Conservation (phyloP, 2,888 invertebrate species). For the Spilosoma lubricipeda region DNA sequence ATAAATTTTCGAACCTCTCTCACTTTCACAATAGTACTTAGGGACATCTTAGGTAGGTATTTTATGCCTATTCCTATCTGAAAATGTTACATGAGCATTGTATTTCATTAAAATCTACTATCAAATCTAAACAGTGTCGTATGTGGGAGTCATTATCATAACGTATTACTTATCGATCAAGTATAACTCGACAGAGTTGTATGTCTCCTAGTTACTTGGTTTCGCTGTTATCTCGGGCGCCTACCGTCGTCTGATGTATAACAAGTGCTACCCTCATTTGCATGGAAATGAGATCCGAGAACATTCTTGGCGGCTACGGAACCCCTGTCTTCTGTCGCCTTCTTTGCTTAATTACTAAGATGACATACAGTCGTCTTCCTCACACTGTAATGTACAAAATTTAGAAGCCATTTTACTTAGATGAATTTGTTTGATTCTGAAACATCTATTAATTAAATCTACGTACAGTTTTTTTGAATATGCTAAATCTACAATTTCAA, state of each 20-base stretch:
- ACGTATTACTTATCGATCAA: constrained; percentile 62
- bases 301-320: constrained; percentile 73
- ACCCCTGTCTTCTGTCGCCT: constrained; percentile 79
- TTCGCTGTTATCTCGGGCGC: constrained; percentile 58
- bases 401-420: constrained; percentile 21
- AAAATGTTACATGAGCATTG: constrained; percentile 8
- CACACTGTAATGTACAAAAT: constrained; percentile 47
- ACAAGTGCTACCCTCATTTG: constrained; percentile 80
- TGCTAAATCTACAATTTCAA: constrained; percentile 26
- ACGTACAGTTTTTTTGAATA: background rate
- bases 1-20: too few species aligned
- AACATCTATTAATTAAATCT: background rate
- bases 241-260: constrained; percentile 67
- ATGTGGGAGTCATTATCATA: constrained; percentile 53
- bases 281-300: constrained; percentile 84
- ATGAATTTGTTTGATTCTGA: background rate
- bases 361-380: constrained; percentile 69
- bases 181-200: constrained; percentile 54
- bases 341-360: constrained; percentile 82
- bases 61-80: background rate
- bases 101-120: constrained; percentile 33
- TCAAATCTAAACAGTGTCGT: constrained; percentile 40
- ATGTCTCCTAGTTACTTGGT: constrained; percentile 39
- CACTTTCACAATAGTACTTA: background rate
- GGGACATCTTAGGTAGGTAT: too few species aligned